Evolutionary conservation across 2,797 vertebrate species (phyloP), one percentile per base, ranked within the genome.

Genomic region (Dendrocincla fuliginosa): DNA sequence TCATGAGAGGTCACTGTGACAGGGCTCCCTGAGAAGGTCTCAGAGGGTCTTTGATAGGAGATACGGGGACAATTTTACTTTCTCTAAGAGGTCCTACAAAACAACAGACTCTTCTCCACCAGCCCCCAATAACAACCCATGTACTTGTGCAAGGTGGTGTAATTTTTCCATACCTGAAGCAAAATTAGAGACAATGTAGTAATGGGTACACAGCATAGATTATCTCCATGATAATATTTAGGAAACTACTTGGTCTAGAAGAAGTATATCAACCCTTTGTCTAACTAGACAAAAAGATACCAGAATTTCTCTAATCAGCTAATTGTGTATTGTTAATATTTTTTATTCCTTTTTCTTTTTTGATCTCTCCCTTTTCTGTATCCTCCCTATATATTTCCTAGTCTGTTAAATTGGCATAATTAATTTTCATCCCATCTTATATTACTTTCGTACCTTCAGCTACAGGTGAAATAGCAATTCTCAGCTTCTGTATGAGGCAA

Each of bases 1-100:
- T 83, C 74, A 35, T 0, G 2, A 89, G 89, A 97, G 85, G 87
- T 90, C 74, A 81, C 42, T 87, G 59, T 71, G 82, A 90, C 67
- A 92, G 73, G 28, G 60, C 32, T 89, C 32, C 13, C 20, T 60
- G 39, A 74, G 74, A 70, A 74, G 53, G 33, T 63, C 59, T 82
- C 56, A 47, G 42, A 69, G 11, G 56, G 32, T 18, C 19, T 89
- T 33, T 0, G 0, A 10, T 6, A 63, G 76, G 52, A 90, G 35
- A 32, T 4, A 18, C 9, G 23, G 30, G 6, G 3, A 49, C 12
- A 12, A n/a, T 46, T 90, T 90, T 57, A 55, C 50, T 90, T 84
- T 61, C 39, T 64, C 9, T 42, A 60, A 46, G 25, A 78, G 15
- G 9, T 71, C 57, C 53, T 75, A n/a, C 32, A 33, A 82, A 93